Percentiles rank a stretch among this genome's conserved stretches.
phyloP scores from a whole-genome alignment of 2,888 invertebrate species.

The Mactromeris polynyma region DNA sequence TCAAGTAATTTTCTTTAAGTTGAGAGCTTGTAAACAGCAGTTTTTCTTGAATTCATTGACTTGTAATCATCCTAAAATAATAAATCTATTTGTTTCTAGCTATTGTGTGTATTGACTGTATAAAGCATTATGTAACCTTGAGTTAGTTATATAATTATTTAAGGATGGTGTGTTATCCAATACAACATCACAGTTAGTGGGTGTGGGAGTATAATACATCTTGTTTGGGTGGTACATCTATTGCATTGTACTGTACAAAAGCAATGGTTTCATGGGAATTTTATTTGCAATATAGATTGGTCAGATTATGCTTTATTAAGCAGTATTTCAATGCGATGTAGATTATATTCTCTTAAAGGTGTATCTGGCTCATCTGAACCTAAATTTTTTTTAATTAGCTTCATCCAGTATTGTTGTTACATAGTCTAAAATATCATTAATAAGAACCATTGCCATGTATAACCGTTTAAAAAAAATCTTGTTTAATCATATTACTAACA shows the following conservation, averaged over 20 bases:
- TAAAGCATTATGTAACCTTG: neutral
- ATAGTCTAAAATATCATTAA: too few relatives aligned
- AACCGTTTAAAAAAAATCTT: too few relatives aligned
- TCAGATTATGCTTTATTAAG: neutral
- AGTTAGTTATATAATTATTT: neutral
- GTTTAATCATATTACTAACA: too few relatives aligned
- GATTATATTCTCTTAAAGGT: too few relatives aligned
- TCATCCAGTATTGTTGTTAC: too few relatives aligned
- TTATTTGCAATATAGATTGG: neutral
- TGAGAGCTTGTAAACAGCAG: too few relatives aligned
- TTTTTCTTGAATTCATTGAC: too few relatives aligned
- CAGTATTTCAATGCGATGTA: too few relatives aligned
- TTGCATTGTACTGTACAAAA: neutral
- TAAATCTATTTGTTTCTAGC: neutral
- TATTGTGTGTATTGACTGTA: neutral
- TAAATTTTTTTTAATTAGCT: too few relatives aligned
- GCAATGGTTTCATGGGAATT: neutral
- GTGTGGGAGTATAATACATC: neutral
- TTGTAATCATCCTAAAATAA: neutral
- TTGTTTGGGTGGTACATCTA: neutral
- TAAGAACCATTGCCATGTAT: too few relatives aligned
- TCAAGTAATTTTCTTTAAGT: too few relatives aligned
- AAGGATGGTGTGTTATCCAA: neutral
- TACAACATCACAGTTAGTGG: neutral
- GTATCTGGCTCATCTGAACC: too few relatives aligned